Conservation (phyloP, 2,113 vertebrate species). For the Benitochromis conjunctus region DNA sequence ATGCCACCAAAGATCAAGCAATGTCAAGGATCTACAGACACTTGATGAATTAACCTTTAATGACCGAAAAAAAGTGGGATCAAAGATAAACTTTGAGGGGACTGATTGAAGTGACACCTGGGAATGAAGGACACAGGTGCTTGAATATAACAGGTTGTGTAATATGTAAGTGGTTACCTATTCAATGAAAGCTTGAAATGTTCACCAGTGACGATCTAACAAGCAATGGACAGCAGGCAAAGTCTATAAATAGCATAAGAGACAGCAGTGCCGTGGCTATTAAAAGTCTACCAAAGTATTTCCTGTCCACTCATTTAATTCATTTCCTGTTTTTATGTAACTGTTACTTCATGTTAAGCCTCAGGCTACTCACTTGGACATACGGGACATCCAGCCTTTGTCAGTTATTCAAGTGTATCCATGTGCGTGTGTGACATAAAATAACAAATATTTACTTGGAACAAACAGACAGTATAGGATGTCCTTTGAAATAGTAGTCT, state of each 20-base stretch:
- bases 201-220: neutral
- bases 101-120: neutral
- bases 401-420: neutral
- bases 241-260: neutral
- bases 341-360: neutral
- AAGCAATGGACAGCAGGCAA: neutral
- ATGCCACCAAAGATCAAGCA: neutral
- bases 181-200: neutral
- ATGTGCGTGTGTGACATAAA: neutral
- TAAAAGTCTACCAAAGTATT: neutral
- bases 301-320: neutral
- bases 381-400: neutral
- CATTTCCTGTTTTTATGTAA: neutral
- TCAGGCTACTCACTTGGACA: neutral
- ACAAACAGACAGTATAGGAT: neutral
- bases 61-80: neutral
- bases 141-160: neutral
- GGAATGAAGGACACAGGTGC: neutral
- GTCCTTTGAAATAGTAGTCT: neutral
- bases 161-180: neutral
- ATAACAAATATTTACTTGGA: neutral
- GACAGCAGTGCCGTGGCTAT: neutral
- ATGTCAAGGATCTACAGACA: neutral
- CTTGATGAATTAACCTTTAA: neutral
- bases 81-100: neutral